A percentile compares a stretch with the other conserved stretches of the same genome.
phyloP scores from a whole-genome alignment of 2,888 invertebrate species.

The Lymantria dispar region DNA sequence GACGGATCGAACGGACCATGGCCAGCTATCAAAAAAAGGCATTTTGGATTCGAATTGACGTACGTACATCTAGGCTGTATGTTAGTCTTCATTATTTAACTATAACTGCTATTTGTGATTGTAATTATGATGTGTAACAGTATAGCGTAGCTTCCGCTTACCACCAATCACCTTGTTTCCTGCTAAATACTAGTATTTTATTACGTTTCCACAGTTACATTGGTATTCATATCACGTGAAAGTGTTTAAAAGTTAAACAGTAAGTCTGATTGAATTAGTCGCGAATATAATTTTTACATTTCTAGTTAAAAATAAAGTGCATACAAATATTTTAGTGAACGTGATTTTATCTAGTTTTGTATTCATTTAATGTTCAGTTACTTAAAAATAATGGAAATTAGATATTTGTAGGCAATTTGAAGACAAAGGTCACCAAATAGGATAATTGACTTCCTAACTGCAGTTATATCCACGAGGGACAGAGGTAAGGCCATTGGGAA shows the following conservation, averaged over 20 bases:
- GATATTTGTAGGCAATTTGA: not conserved
- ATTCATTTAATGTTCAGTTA: not conserved
- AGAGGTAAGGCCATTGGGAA: constrained; percentile 15
- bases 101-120: too few species aligned
- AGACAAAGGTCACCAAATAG: not conserved
- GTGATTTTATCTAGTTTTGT: not conserved
- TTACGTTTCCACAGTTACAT: constrained; percentile 17
- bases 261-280: not conserved
- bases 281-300: not conserved
- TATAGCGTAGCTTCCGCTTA: constrained; percentile 18
- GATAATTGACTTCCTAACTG: not conserved
- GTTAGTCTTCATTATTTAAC: too few species aligned
- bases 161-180: constrained; percentile 10
- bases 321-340: not conserved
- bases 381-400: not conserved
- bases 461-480: not conserved
- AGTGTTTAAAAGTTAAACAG: constrained; percentile 9
- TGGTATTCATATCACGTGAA: constrained; percentile 16
- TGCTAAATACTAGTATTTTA: constrained; percentile 2
- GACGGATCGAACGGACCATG: too few species aligned
- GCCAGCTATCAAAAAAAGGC: too few species aligned
- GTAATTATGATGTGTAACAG: not conserved
- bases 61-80: too few species aligned
- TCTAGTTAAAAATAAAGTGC: not conserved
- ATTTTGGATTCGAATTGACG: too few species aligned